Percentiles rank a stretch among this genome's conserved stretches.
Conservation (phyloP, 2,888 invertebrate species). For the Megastigmus dorsalis region DNA sequence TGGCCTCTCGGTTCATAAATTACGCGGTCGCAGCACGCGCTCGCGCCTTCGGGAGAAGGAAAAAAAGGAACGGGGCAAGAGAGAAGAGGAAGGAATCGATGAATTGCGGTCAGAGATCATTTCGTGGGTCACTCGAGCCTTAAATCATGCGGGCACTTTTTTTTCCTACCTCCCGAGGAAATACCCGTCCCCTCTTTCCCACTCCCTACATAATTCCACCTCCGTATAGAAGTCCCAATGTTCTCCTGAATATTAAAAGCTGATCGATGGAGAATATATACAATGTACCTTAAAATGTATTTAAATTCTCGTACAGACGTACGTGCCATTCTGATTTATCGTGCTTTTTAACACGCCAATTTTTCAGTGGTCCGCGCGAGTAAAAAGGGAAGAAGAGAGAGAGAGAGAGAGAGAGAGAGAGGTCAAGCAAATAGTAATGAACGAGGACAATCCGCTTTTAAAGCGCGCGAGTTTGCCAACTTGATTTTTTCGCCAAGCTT, state of each 20-base stretch:
- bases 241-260: slow-evolving; percentile 52
- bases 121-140: slow-evolving; percentile 46
- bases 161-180: slow-evolving; percentile 7
- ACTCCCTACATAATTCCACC: slow-evolving; percentile 28
- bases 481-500: slow-evolving; percentile 36
- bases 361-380: slow-evolving; percentile 40
- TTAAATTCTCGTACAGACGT: slow-evolving; percentile 44
- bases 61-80: slow-evolving; percentile 3
- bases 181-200: slow-evolving; percentile 41
- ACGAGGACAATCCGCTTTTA: slow-evolving; percentile 40
- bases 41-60: no score
- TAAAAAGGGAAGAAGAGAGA: no score
- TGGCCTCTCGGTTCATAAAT: slow-evolving; percentile 46
- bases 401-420: no score
- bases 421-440: slow-evolving; percentile 52
- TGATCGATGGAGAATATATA: slow-evolving; percentile 54
- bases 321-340: slow-evolving; percentile 51
- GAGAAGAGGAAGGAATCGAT: slow-evolving; percentile 45
- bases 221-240: slow-evolving; percentile 1
- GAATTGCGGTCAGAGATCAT: slow-evolving; percentile 55
- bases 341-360: slow-evolving; percentile 46
- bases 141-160: slow-evolving; percentile 47
- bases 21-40: not conserved
- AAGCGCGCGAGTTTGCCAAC: slow-evolving; percentile 43
- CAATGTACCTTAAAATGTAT: slow-evolving; percentile 49